Conservation (phyloP, 2,888 invertebrate species). For the Diaperis boleti region DNA sequence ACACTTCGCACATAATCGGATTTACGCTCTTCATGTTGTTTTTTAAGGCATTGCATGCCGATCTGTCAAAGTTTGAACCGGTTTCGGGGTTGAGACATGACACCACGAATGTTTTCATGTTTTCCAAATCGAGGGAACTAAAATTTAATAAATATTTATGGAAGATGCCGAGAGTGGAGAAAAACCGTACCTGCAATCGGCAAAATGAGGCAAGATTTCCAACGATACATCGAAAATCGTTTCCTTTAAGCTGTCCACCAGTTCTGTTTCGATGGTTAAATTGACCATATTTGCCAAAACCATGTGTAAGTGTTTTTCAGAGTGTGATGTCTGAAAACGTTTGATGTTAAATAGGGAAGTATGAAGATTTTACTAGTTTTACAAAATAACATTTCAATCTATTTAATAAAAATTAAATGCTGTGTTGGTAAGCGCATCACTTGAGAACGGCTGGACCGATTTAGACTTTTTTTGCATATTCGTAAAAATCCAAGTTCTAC, state of each 20-base stretch:
- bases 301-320: not conserved
- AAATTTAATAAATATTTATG: slow-evolving; percentile 1
- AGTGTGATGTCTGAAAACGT: slow-evolving; percentile 11
- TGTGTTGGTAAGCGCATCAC: too few relatives aligned
- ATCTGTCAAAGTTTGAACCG: slow-evolving; percentile 1
- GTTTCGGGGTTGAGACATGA: slow-evolving; percentile 6
- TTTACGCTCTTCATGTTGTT: slow-evolving; percentile 6
- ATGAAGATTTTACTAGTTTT: not conserved
- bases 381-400: too few relatives aligned
- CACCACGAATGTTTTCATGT: not conserved
- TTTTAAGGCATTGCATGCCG: slow-evolving; percentile 10
- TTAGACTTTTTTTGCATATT: too few relatives aligned
- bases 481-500: too few relatives aligned
- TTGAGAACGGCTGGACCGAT: too few relatives aligned
- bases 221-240: slow-evolving; percentile 8
- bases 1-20: slow-evolving; percentile 20
- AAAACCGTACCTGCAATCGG: slow-evolving; percentile 13
- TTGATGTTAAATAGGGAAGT: not conserved
- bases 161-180: too few relatives aligned
- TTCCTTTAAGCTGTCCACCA: slow-evolving; percentile 1
- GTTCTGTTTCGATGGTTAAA: not conserved
- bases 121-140: slow-evolving; percentile 8
- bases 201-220: not conserved
- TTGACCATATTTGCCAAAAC: slow-evolving; percentile 13
- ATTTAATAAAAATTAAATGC: too few relatives aligned